These are phyloP conservation scores for Hiodon alosoides DNA, from an alignment of 2,113 vertebrate genomes.

Conservation along the genomic window DNA sequence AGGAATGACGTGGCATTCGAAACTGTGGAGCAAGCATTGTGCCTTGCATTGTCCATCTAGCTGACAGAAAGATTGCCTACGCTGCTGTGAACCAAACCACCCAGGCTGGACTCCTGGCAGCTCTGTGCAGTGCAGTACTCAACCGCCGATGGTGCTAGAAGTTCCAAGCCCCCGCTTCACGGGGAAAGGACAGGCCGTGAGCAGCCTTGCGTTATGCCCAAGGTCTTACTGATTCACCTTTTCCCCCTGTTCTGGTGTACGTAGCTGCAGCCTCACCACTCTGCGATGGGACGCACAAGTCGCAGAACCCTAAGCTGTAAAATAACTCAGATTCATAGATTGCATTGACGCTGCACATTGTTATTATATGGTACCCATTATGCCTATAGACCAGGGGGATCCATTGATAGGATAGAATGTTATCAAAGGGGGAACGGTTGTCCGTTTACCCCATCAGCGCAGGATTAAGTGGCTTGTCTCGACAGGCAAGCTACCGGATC, in stretches of 20 bases:
- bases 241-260: not conserved
- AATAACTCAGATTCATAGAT: not conserved
- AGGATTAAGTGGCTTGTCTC: not conserved
- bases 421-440: not conserved
- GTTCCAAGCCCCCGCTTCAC: not conserved
- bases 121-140: not conserved
- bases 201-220: not conserved
- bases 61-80: conserved; percentile 15
- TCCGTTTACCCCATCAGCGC: not conserved
- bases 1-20: conserved; percentile 20
- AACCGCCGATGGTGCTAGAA: conserved; percentile 30
- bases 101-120: conserved; percentile 19
- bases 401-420: not conserved
- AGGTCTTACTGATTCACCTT: conserved; percentile 5
- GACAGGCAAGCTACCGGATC: not conserved
- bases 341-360: not conserved
- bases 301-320: not conserved
- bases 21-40: conserved; percentile 53
- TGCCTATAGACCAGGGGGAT: not conserved
- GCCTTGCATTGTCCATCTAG: conserved; percentile 41
- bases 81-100: conserved; percentile 26
- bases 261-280: not conserved
- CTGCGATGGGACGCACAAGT: no score
- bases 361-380: not conserved
- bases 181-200: conserved; percentile 5